These are phyloP conservation scores for Malurus leucopterus DNA, from an alignment of 2,797 vertebrate species.

Conservation along the genomic window DNA sequence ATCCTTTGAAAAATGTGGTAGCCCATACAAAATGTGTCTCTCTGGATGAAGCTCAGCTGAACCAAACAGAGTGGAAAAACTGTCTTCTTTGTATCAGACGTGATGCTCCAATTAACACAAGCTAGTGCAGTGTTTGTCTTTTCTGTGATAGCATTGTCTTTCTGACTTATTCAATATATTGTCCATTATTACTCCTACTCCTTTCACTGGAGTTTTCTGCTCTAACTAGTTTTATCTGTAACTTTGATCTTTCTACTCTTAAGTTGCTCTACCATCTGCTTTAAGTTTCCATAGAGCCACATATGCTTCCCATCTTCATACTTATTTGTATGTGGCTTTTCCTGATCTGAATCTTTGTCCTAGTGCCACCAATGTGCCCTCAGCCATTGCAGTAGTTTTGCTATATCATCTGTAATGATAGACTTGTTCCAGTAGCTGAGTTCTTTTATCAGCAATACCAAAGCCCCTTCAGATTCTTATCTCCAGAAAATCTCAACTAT, in stretches of 20 bases:
- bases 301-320: constrained; percentile 10
- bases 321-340: constrained; percentile 11
- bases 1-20: constrained; percentile 33
- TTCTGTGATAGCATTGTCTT: background rate
- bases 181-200: background rate
- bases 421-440: background rate
- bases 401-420: background rate
- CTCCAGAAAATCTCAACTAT: background rate
- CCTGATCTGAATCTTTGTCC: background rate
- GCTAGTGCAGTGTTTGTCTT: background rate
- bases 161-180: background rate
- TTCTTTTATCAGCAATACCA: background rate
- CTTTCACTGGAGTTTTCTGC: background rate
- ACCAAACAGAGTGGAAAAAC: constrained; percentile 27
- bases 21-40: background rate
- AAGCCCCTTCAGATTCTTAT: background rate
- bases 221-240: background rate
- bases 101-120: background rate
- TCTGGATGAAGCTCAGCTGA: background rate
- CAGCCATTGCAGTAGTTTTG: background rate
- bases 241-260: constrained; percentile 15
- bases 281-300: background rate
- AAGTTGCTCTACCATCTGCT: constrained; percentile 9
- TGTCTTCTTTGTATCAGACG: background rate
- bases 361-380: background rate